Percentiles rank a stretch among this genome's conserved stretches.
These are phyloP conservation scores for Reticulitermes speratus DNA, from an alignment of 1,140 invertebrate genomes.

Conservation along the genomic window DNA sequence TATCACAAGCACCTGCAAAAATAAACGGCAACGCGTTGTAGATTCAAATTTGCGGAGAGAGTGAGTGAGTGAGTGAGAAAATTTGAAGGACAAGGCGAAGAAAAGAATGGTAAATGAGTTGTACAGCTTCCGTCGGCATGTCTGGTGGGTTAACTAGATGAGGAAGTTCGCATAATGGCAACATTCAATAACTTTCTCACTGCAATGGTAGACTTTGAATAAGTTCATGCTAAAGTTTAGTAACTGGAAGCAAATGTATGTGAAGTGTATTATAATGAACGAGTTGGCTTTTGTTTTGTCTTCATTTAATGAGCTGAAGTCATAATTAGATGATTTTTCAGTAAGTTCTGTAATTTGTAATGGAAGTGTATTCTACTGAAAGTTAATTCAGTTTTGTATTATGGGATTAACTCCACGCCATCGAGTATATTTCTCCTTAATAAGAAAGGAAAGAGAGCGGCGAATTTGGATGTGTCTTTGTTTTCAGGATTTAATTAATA, in stretches of 20 bases:
- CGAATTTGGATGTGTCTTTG: too few species aligned
- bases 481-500: too few species aligned
- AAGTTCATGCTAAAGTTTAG: neutral
- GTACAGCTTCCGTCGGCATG: neutral
- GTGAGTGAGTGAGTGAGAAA: neutral
- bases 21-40: neutral
- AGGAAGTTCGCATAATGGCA: slow-evolving; percentile 1
- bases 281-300: neutral
- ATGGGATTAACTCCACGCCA: neutral
- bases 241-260: neutral
- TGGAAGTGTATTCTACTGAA: neutral
- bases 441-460: neutral
- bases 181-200: neutral
- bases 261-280: neutral
- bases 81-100: neutral
- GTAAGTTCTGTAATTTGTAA: neutral
- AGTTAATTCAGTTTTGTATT: neutral
- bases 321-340: neutral
- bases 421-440: neutral
- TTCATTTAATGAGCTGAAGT: neutral
- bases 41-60: neutral
- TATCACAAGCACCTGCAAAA: neutral
- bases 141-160: neutral
- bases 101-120: neutral
- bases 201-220: neutral